Conservation (phyloP, 92 coral and sea anemone species). For the Paramuricea clavata region DNA sequence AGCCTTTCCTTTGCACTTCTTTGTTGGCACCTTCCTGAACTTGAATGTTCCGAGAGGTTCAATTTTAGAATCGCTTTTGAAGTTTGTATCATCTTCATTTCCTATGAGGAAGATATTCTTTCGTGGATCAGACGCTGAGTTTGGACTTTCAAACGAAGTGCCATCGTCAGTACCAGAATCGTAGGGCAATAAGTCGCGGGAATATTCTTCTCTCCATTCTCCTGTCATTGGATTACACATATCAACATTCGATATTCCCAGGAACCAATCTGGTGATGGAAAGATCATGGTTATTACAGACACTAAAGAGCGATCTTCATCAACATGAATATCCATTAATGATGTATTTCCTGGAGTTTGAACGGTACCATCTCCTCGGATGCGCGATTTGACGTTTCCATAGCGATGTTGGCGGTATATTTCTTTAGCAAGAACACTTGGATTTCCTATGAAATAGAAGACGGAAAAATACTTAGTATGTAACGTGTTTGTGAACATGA, state of each 20-base stretch:
- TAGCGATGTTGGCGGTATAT: conserved; percentile 13
- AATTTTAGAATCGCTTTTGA: conserved; percentile 32
- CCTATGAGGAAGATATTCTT: conserved; percentile 43
- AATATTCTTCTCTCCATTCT: conserved; percentile 6
- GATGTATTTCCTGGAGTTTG: not conserved
- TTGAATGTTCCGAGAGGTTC: conserved; percentile 21
- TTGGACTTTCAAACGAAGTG: conserved; percentile 35
- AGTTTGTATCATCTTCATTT: conserved; percentile 36
- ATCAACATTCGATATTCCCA: conserved; percentile 41
- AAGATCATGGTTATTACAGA: conserved; percentile 31
- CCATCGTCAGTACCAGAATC: conserved; percentile 42
- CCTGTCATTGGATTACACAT: conserved; percentile 43
- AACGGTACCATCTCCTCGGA: not conserved
- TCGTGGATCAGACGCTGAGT: not conserved
- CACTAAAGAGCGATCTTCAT: conserved; percentile 24
- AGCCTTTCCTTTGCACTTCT: conserved; percentile 63
- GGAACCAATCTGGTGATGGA: conserved; percentile 41
- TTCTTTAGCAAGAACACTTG: conserved; percentile 5
- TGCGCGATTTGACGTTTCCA: conserved; percentile 5
- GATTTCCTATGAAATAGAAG: not conserved
- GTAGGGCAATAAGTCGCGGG: conserved; percentile 33
- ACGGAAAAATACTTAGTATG: not conserved
- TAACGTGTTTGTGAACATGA: not conserved
- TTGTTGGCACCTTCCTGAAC: conserved; percentile 14
- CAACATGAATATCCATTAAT: conserved; percentile 23